A percentile compares a stretch with the other conserved stretches of the same genome.
Evolutionary conservation across 2,888 invertebrate species (phyloP).

Genomic region (Deilephila elpenor): DNA sequence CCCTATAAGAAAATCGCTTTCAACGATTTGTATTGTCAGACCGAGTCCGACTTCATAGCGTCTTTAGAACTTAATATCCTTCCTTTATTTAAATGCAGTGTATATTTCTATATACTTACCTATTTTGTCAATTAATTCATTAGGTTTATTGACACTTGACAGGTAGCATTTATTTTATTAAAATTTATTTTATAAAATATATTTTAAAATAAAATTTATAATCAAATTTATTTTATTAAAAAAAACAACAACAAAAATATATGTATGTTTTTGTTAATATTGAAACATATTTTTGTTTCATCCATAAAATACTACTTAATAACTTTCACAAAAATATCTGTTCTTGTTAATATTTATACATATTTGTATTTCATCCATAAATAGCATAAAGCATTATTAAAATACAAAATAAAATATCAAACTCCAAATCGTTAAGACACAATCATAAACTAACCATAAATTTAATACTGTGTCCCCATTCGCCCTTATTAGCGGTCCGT

Average conservation of each 20-base stretch:
- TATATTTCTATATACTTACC: background rate
- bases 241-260: no score
- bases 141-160: no score
- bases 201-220: no score
- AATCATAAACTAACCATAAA: background rate
- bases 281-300: no score
- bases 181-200: no score
- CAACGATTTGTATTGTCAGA: constrained; percentile 70
- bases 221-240: no score
- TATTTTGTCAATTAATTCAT: background rate
- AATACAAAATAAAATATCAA: background rate
- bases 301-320: no score
- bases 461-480: constrained; percentile 37
- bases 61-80: background rate
- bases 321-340: no score
- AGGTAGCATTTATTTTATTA: no score
- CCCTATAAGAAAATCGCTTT: constrained; percentile 76
- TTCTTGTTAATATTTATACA: no score
- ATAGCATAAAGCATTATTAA: background rate
- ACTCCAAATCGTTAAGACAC: background rate
- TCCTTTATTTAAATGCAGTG: background rate
- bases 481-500: constrained; percentile 72
- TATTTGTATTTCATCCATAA: background rate
- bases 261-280: no score
- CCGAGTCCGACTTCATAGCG: constrained; percentile 13